Base-by-base conservation (phyloP, 2,888 invertebrate genomes). In the Mesorhabditis belari region DNA sequence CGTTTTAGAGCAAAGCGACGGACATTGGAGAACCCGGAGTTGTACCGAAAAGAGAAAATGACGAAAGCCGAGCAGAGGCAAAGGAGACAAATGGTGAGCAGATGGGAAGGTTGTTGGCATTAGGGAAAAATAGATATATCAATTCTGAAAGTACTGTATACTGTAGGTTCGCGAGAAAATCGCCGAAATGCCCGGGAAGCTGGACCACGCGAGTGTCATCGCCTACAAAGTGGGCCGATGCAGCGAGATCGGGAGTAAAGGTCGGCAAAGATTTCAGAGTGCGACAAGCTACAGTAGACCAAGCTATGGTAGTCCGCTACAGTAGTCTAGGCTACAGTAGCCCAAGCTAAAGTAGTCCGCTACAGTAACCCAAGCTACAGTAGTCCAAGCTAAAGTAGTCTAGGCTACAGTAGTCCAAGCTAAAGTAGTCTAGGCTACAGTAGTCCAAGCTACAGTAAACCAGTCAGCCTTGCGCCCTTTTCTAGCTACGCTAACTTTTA, bases 181-280 rank as follows among this genome's bases (percentile, higher is more conserved):
- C 74, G 85, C 87, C 23, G 87, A 87, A 82, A 87, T 91, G 73
- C 90, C 91, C 0, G 91, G 91, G 2, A 92, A 92, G 82, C 83
- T 92, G 69, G 91, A 92, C 82, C 91, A 91, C 82, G 91, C 91
- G 24, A 88, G 89, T 4, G 88, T 77, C 1, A 80, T 80, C 55
- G 90, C 90, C 2, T 90, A 88, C 80, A 87, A 88, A 68, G 88
- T 90, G 44, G 88, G 88, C 2, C n/a, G n/a, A 21, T 19, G 19
- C n/a, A 21, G 21, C 9, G 51, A 19, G 17, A 12, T 21, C 9
- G 9, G n/a, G 23, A 51, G 23, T 51, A 9, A 51, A 51, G 51
- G n/a, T 51, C 44, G 44, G n/a, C 9, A 44, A 44, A 12, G 9
- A 44, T 44, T 44, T n/a, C n/a, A n/a, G n/a, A n/a, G n/a, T n/a